These are phyloP conservation scores for Lasioglossum zephyrum DNA, from an alignment of 2,888 invertebrate species.

Conservation along the genomic window DNA sequence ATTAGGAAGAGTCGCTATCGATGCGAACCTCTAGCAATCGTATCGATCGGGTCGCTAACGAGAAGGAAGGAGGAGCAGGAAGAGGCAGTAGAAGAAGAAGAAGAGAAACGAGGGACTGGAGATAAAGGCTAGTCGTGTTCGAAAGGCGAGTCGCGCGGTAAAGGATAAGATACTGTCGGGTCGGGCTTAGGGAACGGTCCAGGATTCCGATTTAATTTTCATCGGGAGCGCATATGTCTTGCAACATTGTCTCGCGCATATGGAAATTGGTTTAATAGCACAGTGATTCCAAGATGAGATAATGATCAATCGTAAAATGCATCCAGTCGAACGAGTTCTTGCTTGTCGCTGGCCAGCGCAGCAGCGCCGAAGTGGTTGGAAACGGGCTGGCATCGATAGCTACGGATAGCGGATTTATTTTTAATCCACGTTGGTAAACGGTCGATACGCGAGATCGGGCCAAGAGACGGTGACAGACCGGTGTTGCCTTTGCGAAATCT, in stretches of 20 bases:
- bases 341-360: slow-evolving; percentile 3
- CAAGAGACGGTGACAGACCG: slow-evolving; percentile 24
- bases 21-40: slow-evolving; percentile 56
- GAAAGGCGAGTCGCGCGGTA: slow-evolving; percentile 51
- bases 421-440: slow-evolving; percentile 42
- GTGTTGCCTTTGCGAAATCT: slow-evolving; percentile 37
- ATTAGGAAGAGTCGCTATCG: neutral
- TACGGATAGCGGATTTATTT: slow-evolving; percentile 40
- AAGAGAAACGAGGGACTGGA: slow-evolving; percentile 50
- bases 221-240: slow-evolving; percentile 24
- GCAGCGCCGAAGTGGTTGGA: slow-evolving; percentile 10
- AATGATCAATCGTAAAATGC: slow-evolving; percentile 49
- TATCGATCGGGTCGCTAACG: slow-evolving; percentile 74
- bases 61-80: slow-evolving; percentile 55
- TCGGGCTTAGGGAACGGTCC: neutral
- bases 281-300: slow-evolving; percentile 53
- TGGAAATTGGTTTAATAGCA: slow-evolving; percentile 58
- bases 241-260: slow-evolving; percentile 64
- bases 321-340: slow-evolving; percentile 50
- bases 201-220: slow-evolving; percentile 58
- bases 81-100: slow-evolving; percentile 45
- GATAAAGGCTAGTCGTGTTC: slow-evolving; percentile 56
- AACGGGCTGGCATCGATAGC: slow-evolving; percentile 47
- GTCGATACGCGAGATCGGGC: slow-evolving; percentile 22
- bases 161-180: slow-evolving; percentile 62